Base-by-base conservation (phyloP, 2,888 invertebrate genomes). In the Aspidiotus rigidus region DNA sequence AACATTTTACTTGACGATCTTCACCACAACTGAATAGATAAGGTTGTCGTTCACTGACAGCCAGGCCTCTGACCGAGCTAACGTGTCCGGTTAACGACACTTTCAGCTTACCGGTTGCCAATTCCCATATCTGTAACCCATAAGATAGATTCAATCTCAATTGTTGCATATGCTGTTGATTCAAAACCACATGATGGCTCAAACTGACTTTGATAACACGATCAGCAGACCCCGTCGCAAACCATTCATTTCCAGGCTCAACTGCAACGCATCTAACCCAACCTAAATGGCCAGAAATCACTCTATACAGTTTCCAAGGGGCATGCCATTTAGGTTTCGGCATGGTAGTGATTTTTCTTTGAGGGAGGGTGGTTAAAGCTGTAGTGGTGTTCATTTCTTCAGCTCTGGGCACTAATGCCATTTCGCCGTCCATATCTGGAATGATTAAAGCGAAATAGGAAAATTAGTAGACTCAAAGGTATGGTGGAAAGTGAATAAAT, bases 11-110 rank as follows among this genome's bases (percentile, higher is more conserved):
- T 81, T 96, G 95, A 75, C 98, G 86, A 79, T 99, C 99, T 81
- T 99, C 99, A 11, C 99, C 98, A 77, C 96, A 97, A 73, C 96
- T 96, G 81, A 99, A 99, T 61, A 99, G 80, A 78, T 99, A 99
- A 2, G 99, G 99, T 81, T 99, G 98, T 74, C 97, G 82, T 0
- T 87, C 79, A 72, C 97, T 97, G 60, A 99, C 91, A 64, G 92
- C 94, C 44, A 99, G 81, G 0, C 98, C 98, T 77, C 99, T 83
- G 0, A 99, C 99, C 9, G 95, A 92, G 77, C 97, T 97, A 62
- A 99, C 95, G 76, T 99, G 99, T 10, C 99, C 99, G 2, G 99
- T 99, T 7, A 99, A 82, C 0, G 99, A 98, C 2, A 99, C 87
- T 79, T 97, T 97, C 62, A 99, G 80, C 75, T 92, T 92, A 5